These are phyloP conservation scores for Octopus sinensis DNA, from an alignment of 1,140 invertebrate species.

Conservation along the genomic window DNA sequence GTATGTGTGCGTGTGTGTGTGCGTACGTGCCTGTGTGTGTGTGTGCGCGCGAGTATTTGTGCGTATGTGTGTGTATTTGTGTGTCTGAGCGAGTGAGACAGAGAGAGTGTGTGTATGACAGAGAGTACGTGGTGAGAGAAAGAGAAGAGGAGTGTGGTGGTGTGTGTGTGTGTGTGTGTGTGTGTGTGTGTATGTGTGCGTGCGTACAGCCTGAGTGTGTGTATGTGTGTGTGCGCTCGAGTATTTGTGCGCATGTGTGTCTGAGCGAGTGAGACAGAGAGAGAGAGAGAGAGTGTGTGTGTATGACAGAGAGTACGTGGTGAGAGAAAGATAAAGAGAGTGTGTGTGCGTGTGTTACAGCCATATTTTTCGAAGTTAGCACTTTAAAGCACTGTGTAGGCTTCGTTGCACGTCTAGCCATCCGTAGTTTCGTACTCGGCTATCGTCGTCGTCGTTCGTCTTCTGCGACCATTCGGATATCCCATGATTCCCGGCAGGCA, in stretches of 20 bases:
- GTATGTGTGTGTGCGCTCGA: neutral
- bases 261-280: neutral
- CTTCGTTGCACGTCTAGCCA: neutral
- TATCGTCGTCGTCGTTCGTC: neutral
- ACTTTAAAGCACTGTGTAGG: neutral
- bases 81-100: neutral
- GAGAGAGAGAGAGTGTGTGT: neutral
- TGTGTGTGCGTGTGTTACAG: neutral
- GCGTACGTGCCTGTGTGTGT: constrained; percentile 11
- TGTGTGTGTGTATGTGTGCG: neutral
- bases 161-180: neutral
- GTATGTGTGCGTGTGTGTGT: constrained; percentile 1
- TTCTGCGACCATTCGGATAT: neutral
- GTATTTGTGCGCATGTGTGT: neutral
- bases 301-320: no score
- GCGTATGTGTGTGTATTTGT: neutral
- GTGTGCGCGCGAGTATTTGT: neutral
- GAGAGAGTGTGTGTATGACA: neutral
- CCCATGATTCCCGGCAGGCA: neutral
- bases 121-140: neutral
- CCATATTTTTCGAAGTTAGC: neutral
- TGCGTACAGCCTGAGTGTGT: neutral
- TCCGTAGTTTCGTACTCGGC: neutral
- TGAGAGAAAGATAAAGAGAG: constrained; percentile 18
- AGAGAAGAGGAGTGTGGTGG: neutral